A percentile compares a stretch with the other conserved stretches of the same genome.
phyloP scores from a whole-genome alignment of 2,113 vertebrate genomes.

The Marmota monax region DNA sequence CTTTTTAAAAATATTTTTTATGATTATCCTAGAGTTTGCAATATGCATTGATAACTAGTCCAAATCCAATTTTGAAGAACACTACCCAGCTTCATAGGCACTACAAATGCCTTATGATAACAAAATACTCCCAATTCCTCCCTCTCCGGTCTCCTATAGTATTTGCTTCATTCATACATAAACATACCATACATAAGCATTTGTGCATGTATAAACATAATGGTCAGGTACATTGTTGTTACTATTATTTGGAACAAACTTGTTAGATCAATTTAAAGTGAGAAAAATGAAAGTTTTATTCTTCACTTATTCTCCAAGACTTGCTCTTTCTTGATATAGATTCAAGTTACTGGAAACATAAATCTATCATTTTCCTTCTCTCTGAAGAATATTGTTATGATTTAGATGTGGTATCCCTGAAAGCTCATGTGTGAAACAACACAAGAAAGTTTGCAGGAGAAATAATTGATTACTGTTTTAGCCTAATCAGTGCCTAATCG shows the following conservation, averaged over 20 bases:
- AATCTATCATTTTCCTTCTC: not conserved
- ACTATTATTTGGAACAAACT: not conserved
- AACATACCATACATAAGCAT: not conserved
- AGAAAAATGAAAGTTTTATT: not conserved
- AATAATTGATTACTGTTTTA: too few species aligned
- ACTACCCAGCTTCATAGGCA: not conserved
- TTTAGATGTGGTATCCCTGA: too few species aligned
- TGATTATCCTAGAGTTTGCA: not conserved
- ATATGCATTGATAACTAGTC: not conserved
- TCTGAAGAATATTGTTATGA: not conserved
- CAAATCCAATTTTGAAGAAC: not conserved
- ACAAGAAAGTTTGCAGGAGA: too few species aligned
- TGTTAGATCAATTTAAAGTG: not conserved
- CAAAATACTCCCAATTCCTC: not conserved
- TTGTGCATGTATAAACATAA: not conserved
- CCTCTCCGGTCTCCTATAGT: not conserved
- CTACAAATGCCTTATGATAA: not conserved
- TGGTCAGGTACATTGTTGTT: not conserved
- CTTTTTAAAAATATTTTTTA: not conserved
- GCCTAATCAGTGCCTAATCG: too few species aligned
- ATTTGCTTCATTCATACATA: not conserved
- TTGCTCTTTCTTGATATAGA: not conserved
- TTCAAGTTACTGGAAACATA: not conserved
- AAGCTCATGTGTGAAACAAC: too few species aligned
- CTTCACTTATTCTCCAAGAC: not conserved